Percentiles rank a stretch among this genome's conserved stretches.
phyloP scores from a whole-genome alignment of 2,113 vertebrate genomes.

The Oreochromis tanganicae region DNA sequence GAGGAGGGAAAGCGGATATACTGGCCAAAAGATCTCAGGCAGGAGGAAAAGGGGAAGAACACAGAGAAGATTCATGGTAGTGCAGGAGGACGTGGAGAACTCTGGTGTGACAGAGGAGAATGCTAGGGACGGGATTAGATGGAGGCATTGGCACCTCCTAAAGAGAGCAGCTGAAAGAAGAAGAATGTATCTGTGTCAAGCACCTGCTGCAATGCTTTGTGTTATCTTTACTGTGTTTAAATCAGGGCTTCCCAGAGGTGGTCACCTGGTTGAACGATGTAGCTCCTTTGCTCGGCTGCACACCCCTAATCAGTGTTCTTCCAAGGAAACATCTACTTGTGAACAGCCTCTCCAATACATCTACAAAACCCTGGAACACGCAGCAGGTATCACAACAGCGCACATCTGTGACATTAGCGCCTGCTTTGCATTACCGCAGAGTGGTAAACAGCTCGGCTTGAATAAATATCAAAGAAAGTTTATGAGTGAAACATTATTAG shows the following conservation, averaged over 20 bases:
- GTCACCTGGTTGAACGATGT: slow-evolving; percentile 58
- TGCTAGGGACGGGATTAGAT: not conserved
- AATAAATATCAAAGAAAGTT: not conserved
- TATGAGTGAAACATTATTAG: not conserved
- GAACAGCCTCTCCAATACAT: not conserved
- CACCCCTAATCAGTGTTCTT: slow-evolving; percentile 67
- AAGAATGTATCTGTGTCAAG: not conserved
- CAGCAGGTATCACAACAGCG: slow-evolving; percentile 65
- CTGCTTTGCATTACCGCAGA: not conserved
- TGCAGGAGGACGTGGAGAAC: not conserved
- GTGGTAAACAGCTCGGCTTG: not conserved
- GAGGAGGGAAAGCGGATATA: not conserved
- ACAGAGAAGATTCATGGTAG: not conserved
- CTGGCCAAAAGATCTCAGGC: not conserved
- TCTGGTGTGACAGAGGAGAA: not conserved
- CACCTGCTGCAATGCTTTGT: not conserved
- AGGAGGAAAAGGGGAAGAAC: not conserved
- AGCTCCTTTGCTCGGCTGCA: slow-evolving; percentile 59
- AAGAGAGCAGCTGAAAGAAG: not conserved
- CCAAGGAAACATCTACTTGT: slow-evolving; percentile 40
- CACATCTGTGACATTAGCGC: not conserved
- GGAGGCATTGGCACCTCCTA: not conserved
- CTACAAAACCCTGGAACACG: slow-evolving; percentile 67
- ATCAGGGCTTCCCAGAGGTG: slow-evolving; percentile 61
- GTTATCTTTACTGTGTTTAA: not conserved